These are phyloP conservation scores for Rhodophaea formosa DNA, from an alignment of 2,888 invertebrate species.

Conservation along the genomic window DNA sequence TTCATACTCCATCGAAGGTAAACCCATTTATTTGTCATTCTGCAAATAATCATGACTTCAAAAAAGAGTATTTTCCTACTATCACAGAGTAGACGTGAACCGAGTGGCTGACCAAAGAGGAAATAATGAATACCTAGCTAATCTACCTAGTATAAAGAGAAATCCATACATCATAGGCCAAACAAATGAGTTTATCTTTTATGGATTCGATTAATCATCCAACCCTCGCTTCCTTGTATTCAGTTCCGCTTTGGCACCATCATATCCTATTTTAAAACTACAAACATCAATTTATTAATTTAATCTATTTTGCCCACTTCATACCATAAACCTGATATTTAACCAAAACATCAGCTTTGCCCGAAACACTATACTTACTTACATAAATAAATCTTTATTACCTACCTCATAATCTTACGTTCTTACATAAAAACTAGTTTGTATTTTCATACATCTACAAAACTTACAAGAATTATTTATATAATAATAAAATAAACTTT, in stretches of 20 bases:
- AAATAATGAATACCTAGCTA: no score
- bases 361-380: constrained; percentile 24
- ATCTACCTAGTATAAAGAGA: neutral
- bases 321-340: constrained; percentile 33
- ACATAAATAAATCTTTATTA: constrained; percentile 35
- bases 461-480: constrained; percentile 17
- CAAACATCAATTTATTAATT: constrained; percentile 24
- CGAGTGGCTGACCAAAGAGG: no score
- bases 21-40: neutral
- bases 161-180: neutral
- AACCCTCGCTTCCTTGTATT: constrained; percentile 32
- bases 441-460: constrained; percentile 27
- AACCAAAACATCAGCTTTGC: constrained; percentile 19
- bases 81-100: no score
- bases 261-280: constrained; percentile 28
- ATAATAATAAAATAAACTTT: neutral
- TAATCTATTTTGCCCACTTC: constrained; percentile 30
- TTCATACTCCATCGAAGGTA: neutral
- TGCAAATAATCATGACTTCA: no score
- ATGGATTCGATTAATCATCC: constrained; percentile 12
- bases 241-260: constrained; percentile 53
- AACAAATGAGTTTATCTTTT: constrained; percentile 2
- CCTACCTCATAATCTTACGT: constrained; percentile 30
- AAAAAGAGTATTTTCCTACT: no score
- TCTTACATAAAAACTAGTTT: constrained; percentile 31